These are phyloP conservation scores for Diaphora mendica DNA, from an alignment of 2,888 invertebrate species.

Conservation along the genomic window DNA sequence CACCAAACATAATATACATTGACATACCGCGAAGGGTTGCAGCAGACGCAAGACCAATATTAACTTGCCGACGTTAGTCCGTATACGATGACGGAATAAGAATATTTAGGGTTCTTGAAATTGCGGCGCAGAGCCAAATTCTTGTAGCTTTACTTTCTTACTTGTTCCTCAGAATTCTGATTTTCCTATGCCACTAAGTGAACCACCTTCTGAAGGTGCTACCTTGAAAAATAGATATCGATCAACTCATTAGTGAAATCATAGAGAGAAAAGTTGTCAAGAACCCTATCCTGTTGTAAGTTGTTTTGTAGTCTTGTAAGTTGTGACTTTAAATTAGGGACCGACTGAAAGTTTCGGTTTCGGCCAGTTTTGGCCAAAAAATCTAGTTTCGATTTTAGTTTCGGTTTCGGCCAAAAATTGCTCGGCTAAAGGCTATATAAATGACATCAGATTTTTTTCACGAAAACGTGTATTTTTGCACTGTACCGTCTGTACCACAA, in stretches of 20 bases:
- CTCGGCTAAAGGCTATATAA: background rate
- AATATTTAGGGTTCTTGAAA: slow-evolving; percentile 49
- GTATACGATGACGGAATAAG: slow-evolving; percentile 63
- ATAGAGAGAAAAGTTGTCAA: background rate
- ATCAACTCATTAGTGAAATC: no score
- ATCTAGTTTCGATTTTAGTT: no score
- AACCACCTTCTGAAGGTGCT: background rate
- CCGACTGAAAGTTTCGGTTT: no score
- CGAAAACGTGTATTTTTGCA: background rate
- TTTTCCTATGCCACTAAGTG: background rate
- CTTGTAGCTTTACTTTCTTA: slow-evolving; percentile 18
- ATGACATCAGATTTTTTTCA: no score
- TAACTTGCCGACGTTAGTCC: slow-evolving; percentile 63
- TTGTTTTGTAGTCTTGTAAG: no score
- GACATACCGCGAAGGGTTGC: slow-evolving; percentile 30
- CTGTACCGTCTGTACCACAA: background rate
- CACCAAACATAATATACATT: slow-evolving; percentile 14
- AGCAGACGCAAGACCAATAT: slow-evolving; percentile 63
- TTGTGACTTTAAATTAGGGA: no score
- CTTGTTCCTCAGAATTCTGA: background rate
- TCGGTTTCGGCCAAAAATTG: no score
- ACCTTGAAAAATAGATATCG: background rate
- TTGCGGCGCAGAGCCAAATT: slow-evolving; percentile 39
- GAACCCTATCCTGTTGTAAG: background rate
- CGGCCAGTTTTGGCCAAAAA: no score